Base-by-base conservation (phyloP, 1,140 invertebrate species). In the Liolophura sinensis region DNA sequence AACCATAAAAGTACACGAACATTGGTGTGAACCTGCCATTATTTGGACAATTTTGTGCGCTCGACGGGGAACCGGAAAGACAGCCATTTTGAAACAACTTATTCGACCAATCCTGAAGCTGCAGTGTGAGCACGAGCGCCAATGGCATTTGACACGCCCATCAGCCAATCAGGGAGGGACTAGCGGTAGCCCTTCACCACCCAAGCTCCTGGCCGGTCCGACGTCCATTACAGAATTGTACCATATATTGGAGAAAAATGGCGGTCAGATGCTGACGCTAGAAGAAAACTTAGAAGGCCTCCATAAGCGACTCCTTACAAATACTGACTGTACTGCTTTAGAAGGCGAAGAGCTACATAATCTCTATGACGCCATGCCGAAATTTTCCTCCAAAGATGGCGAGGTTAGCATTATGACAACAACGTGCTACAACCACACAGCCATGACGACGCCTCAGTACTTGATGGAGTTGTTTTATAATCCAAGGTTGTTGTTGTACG, bases 31-130 rank as follows among this genome's bases (percentile, higher is more conserved):
- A 51, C 70, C 73, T 1, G 68, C 73, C 11, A 62, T 74, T 15
- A 18, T 74, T 22, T 74, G 73, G 73, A 67, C 64, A 20, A 55
- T 70, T 40, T 61, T 74, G 18, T 68, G 73, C 16, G 73, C 73
- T 24, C 18, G 58, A 14, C 54, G 60, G 18, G 68, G 73, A 40
- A 65, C 65, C 11, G 54, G 71, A 40, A 69, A 71, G 49, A 70
- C 73, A 11, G 70, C 73, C 47, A 71, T 68, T 15, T 60, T 74
- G 15, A 61, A 68, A 16, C 73, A 69, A 48, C 56, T 74, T 15
- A 59, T 74, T 64, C 12, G 46, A 20, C 73, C 73, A 1, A 47
- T 74, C 1, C 62, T 74, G 48, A 66, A 68, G 18, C 65, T 68
- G 24, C 57, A 64, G 22, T 59, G 63, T 11, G 52, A 71, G 18